Evolutionary conservation across 2,888 invertebrate species (phyloP).

Genomic region (Ophioninae sp.): DNA sequence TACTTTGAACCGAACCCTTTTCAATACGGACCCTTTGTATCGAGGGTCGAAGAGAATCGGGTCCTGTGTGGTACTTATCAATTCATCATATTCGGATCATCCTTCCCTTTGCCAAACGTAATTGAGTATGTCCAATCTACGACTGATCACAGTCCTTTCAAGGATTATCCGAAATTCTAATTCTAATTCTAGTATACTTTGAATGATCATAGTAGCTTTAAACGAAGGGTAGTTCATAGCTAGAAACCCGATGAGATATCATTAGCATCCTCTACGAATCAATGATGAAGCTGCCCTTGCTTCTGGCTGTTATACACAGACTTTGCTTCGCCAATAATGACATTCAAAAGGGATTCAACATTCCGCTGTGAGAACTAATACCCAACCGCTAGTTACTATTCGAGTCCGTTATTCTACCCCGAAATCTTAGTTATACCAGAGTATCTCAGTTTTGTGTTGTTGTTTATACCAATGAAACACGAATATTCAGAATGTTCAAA

Average conservation of each 20-base stretch:
- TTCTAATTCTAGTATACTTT: background rate
- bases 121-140: background rate
- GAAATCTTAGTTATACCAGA: no score
- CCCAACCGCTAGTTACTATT: background rate
- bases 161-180: background rate
- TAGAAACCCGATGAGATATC: no score
- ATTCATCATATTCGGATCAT: background rate
- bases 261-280: no score
- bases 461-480: no score
- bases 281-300: no score
- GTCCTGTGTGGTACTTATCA: background rate
- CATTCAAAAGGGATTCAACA: background rate
- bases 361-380: background rate
- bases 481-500: no score
- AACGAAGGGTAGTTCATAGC: no score
- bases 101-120: background rate
- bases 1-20: constrained; percentile 13
- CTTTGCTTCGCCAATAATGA: no score
- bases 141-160: background rate
- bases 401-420: no score
- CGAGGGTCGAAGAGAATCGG: background rate
- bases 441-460: no score
- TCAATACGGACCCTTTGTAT: constrained; percentile 2
- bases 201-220: no score
- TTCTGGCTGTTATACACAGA: no score